Evolutionary conservation across 2,113 vertebrate genomes (phyloP).

Genomic region (Seriola dumerili): DNA sequence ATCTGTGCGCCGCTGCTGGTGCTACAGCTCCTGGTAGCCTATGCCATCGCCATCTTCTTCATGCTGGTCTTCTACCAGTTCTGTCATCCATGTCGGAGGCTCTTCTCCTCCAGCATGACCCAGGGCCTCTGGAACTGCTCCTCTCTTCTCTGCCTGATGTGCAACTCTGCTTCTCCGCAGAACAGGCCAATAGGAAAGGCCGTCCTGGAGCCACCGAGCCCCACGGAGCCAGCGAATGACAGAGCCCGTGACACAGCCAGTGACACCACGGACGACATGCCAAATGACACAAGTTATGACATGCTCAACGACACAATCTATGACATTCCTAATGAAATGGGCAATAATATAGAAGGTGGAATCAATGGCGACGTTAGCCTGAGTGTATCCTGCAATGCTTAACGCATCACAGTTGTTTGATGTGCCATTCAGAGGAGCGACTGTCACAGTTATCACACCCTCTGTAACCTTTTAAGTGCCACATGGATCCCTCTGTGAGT

Average conservation of each 20-base stretch:
- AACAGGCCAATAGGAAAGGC: conserved; percentile 67
- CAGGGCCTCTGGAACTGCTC: conserved; percentile 87
- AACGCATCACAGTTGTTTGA: conserved; percentile 24
- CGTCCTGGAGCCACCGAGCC: conserved; percentile 61
- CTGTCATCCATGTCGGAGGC: conserved; percentile 95
- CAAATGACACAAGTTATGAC: conserved; percentile 69
- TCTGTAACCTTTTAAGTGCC: conserved; percentile 73
- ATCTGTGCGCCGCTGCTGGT: conserved; percentile 90
- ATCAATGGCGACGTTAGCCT: conserved; percentile 79
- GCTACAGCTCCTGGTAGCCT: conserved; percentile 90
- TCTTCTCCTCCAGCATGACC: conserved; percentile 91
- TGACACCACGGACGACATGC: conserved; percentile 55
- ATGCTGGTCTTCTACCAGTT: conserved; percentile 98
- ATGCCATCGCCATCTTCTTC: conserved; percentile 90
- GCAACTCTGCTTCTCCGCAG: conserved; percentile 41
- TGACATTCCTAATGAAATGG: conserved; percentile 46
- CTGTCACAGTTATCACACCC: conserved; percentile 19
- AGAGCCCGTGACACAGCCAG: conserved; percentile 65
- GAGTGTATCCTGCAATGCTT: conserved; percentile 81
- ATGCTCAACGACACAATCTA: conserved; percentile 67
- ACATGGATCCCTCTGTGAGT: conserved; percentile 49
- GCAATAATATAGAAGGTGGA: conserved; percentile 19
- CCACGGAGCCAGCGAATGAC: conserved; percentile 67
- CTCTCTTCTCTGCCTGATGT: conserved; percentile 83
- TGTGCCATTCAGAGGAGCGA: conserved; percentile 51